These are phyloP conservation scores for Aleiodes testaceus DNA, from an alignment of 2,888 invertebrate species.

Conservation along the genomic window DNA sequence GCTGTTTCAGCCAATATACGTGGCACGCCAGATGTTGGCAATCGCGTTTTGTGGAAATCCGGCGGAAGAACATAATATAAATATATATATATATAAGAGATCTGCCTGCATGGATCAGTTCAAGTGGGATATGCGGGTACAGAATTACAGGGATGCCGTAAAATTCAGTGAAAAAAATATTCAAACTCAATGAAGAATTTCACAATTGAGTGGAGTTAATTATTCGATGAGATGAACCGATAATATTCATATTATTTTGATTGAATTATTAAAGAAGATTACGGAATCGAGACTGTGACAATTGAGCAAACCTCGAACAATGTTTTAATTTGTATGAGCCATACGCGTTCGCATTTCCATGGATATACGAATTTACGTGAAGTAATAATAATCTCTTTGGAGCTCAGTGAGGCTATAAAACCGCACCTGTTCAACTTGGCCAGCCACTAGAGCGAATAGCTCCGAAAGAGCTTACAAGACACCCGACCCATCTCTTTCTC, in stretches of 20 bases:
- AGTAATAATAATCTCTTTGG: conserved; percentile 48
- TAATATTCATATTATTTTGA: neutral
- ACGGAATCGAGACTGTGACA: neutral
- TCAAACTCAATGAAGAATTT: conserved; percentile 45
- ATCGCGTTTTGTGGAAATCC: conserved; percentile 52
- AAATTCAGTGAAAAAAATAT: conserved; percentile 56
- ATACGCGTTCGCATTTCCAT: conserved; percentile 3
- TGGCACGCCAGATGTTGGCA: conserved; percentile 61
- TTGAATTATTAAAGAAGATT: conserved; percentile 4
- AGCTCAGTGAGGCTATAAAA: conserved; percentile 39
- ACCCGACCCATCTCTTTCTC: neutral
- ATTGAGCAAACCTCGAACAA: neutral
- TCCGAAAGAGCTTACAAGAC: conserved; percentile 42
- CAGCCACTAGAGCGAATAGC: conserved; percentile 30
- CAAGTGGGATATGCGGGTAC: conserved; percentile 41
- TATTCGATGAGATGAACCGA: too few species aligned
- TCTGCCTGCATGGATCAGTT: conserved; percentile 45
- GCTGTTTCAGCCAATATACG: conserved; percentile 55
- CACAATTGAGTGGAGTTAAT: too few species aligned
- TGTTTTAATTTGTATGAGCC: conserved; percentile 33
- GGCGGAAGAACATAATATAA: conserved; percentile 29
- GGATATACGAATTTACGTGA: conserved; percentile 30
- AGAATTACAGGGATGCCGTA: conserved; percentile 56
- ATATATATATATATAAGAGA: conserved; percentile 16
- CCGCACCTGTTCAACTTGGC: conserved; percentile 43